Evolutionary conservation across 1,140 invertebrate species (phyloP).

Genomic region (Drosophila parabipectinata): DNA sequence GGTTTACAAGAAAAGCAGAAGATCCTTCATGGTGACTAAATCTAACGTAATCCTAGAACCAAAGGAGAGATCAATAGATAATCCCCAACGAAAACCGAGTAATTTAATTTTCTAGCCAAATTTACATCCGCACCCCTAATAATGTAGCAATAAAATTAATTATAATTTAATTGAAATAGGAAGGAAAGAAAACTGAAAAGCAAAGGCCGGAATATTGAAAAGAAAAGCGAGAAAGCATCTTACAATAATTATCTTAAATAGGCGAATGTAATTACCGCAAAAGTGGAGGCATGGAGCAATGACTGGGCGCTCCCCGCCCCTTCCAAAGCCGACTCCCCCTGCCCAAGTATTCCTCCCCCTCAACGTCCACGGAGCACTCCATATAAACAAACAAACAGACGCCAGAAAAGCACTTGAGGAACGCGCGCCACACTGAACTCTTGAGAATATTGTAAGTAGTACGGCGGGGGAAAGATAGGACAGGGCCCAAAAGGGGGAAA

Average conservation of each 20-base stretch:
- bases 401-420: constrained; percentile 65
- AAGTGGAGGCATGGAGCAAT: constrained; percentile 25
- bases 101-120: neutral
- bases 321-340: neutral
- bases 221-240: constrained; percentile 54
- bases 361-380: constrained; percentile 20
- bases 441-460: constrained; percentile 23
- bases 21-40: too few relatives aligned
- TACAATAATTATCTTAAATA: constrained; percentile 67
- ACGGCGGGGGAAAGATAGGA: constrained; percentile 2
- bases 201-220: constrained; percentile 35
- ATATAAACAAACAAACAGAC: constrained; percentile 69
- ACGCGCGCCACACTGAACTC: constrained; percentile 50
- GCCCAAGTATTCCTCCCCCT: constrained; percentile 4
- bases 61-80: neutral
- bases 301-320: constrained; percentile 15
- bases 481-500: constrained; percentile 6
- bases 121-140: constrained; percentile 5
- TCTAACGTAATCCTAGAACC: too few relatives aligned
- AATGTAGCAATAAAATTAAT: constrained; percentile 29
- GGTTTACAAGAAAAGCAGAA: too few relatives aligned
- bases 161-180: constrained; percentile 41
- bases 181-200: constrained; percentile 7
- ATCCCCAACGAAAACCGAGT: neutral
- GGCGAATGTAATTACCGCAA: constrained; percentile 56